phyloP scores from a whole-genome alignment of 2,113 vertebrate species.

The Isurus oxyrinchus region DNA sequence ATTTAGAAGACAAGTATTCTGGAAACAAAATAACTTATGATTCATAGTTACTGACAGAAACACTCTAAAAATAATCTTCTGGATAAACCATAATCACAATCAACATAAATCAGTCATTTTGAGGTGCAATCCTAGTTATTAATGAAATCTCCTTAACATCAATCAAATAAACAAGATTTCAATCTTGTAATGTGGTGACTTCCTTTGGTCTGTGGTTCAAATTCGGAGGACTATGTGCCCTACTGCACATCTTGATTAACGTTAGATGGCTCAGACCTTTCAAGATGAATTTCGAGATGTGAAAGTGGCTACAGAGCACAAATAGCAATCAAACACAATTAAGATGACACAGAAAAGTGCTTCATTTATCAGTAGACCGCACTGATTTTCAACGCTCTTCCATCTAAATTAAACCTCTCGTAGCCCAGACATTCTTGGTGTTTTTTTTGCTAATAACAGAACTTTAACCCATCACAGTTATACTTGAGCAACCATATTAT shows the following conservation, averaged over 20 bases:
- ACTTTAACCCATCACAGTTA: background rate
- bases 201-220: slow-evolving; percentile 37
- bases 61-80: slow-evolving; percentile 43
- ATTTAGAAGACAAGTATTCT: background rate
- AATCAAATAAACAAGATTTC: slow-evolving; percentile 59
- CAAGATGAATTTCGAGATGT: slow-evolving; percentile 58
- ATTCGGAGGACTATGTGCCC: slow-evolving; percentile 46
- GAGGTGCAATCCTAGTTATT: slow-evolving; percentile 46
- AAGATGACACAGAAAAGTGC: slow-evolving; percentile 63
- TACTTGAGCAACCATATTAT: background rate
- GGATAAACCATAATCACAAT: slow-evolving; percentile 50
- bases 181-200: slow-evolving; percentile 48
- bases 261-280: slow-evolving; percentile 51
- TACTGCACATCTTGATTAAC: slow-evolving; percentile 59
- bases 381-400: background rate
- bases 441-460: background rate
- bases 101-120: slow-evolving; percentile 45
- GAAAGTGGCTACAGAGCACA: slow-evolving; percentile 55
- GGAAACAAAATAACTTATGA: slow-evolving; percentile 11
- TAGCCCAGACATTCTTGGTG: background rate
- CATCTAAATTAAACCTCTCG: background rate
- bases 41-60: background rate
- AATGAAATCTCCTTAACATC: slow-evolving; percentile 51
- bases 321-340: slow-evolving; percentile 73
- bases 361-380: slow-evolving; percentile 53